A percentile compares a stretch with the other conserved stretches of the same genome.
These are phyloP conservation scores for Graptemys geographica DNA, from an alignment of 2,797 vertebrate species.

Conservation along the genomic window DNA sequence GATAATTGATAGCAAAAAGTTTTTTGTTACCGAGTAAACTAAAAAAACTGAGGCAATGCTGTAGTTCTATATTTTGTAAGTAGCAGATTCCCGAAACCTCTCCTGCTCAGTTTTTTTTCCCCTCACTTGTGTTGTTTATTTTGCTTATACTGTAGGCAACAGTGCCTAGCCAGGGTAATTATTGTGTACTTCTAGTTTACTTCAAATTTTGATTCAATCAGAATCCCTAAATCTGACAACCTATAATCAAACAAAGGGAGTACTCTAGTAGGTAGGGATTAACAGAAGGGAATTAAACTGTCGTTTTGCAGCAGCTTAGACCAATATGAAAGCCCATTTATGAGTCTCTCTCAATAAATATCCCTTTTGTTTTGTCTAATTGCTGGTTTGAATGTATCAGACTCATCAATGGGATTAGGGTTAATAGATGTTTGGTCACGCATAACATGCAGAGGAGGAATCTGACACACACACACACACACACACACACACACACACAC, in stretches of 20 bases:
- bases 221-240: slow-evolving; percentile 82
- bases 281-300: slow-evolving; percentile 85
- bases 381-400: slow-evolving; percentile 88
- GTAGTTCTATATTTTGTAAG: slow-evolving; percentile 17
- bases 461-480: slow-evolving; percentile 84
- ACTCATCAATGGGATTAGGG: slow-evolving; percentile 88
- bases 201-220: slow-evolving; percentile 82
- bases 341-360: slow-evolving; percentile 86
- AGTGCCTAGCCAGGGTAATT: slow-evolving; percentile 77
- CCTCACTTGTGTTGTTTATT: slow-evolving; percentile 47
- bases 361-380: slow-evolving; percentile 89
- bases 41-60: neutral
- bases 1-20: neutral
- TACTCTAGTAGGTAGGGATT: slow-evolving; percentile 81
- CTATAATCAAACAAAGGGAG: slow-evolving; percentile 85
- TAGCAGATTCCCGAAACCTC: slow-evolving; percentile 40
- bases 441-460: slow-evolving; percentile 88
- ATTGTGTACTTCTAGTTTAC: slow-evolving; percentile 81
- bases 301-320: slow-evolving; percentile 82
- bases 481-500: neutral
- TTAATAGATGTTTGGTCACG: slow-evolving; percentile 92
- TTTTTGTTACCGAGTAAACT: neutral
- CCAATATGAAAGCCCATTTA: slow-evolving; percentile 85
- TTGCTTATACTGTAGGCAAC: slow-evolving; percentile 71
- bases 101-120: slow-evolving; percentile 32